Evolutionary conservation across 2,113 vertebrate species (phyloP), one percentile per base, ranked within the genome.

Genomic region (Noturus placidus): DNA sequence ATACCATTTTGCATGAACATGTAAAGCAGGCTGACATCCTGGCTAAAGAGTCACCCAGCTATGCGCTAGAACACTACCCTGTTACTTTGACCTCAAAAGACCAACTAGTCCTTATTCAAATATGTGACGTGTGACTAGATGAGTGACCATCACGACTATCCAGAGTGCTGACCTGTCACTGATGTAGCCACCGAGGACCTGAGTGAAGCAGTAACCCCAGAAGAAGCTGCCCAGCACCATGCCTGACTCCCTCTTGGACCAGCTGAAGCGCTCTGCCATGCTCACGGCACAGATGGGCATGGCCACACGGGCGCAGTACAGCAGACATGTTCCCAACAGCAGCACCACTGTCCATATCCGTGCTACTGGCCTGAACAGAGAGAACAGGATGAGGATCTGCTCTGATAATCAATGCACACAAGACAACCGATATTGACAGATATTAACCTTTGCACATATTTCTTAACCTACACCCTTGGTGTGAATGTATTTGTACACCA

Each of bases 171-270:
- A 96, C 96, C 96, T 92, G 91, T 99, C 98, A 35, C 98, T 98
- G 89, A 99, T 95, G 87, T 99, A 97, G 85, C 98, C 98, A 1
- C 98, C 98, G 0, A 96, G 86, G 3, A 99, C 95, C 93, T 99
- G 98, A 0, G 98, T 99, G 93, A 99, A 92, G 93, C 97, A 99
- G 94, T 98, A 99, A 50, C 98, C 98, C 98, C 98, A 99, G 94
- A 99, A 99, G 94, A 98, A 99, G 95, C 98, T 99, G 92, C 98
- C 97, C 88, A 99, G 96, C 83, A 96, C 96, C 2, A 98, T 87
- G 13, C 98, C 97, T 0, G 97, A 96, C 88, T 99, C 97, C 81
- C 95, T 96, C 95, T 98, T 99, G 95, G 95, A 96, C 98, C 98
- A 99, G 84, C 87, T 74, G 54, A 99, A 99, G 94, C 93, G 90